phyloP scores from a whole-genome alignment of 2,113 vertebrate species.

The Triplophysa rosa region DNA sequence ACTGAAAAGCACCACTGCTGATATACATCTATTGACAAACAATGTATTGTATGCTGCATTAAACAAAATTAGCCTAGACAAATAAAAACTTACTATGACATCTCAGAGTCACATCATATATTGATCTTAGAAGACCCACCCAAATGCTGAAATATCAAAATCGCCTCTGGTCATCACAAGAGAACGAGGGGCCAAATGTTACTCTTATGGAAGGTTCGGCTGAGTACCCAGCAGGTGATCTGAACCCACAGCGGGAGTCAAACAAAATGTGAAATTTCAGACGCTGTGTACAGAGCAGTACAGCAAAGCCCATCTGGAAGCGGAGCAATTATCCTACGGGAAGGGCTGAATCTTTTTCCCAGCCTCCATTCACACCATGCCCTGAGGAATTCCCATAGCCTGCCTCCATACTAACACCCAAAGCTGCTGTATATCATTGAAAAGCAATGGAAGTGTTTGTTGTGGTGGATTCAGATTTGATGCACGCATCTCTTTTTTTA shows the following conservation, averaged over 20 bases:
- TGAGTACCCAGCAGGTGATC: constrained; percentile 25
- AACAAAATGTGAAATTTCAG: constrained; percentile 44
- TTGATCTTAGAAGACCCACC: neutral
- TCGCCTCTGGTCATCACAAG: constrained; percentile 8
- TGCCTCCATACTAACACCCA: constrained; percentile 32
- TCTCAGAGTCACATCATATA: neutral
- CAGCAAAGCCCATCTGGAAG: constrained; percentile 41
- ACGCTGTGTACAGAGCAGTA: constrained; percentile 35
- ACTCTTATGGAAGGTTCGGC: constrained; percentile 14
- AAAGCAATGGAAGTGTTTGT: constrained; percentile 44
- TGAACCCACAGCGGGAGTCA: constrained; percentile 28
- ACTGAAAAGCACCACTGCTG: neutral
- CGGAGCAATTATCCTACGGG: constrained; percentile 45
- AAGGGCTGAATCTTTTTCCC: constrained; percentile 21
- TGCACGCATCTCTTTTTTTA: constrained; percentile 41
- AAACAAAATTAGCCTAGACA: neutral
- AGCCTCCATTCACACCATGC: constrained; percentile 45
- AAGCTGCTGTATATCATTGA: constrained; percentile 37
- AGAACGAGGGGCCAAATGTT: neutral
- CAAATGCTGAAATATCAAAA: constrained; percentile 27
- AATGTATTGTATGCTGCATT: neutral
- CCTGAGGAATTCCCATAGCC: constrained; percentile 47
- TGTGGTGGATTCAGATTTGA: constrained; percentile 50
- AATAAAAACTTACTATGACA: neutral
- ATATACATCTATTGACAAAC: constrained; percentile 4